Conservation (phyloP, 2,113 vertebrate genomes). For the Anhinga rufa region DNA sequence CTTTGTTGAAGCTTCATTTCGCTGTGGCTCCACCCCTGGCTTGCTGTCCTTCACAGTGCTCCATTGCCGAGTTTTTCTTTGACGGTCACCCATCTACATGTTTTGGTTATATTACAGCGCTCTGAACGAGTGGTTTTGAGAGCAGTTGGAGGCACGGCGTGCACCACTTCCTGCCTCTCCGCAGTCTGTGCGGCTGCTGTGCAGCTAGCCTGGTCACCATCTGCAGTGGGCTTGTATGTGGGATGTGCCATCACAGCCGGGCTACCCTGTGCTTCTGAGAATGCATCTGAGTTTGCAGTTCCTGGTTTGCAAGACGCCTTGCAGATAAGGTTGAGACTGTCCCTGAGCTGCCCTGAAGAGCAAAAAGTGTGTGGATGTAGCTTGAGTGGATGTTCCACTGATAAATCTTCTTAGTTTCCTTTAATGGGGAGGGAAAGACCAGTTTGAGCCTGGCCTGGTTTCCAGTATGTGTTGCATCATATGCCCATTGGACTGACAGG, state of each 20-base stretch:
- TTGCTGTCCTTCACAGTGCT: background rate
- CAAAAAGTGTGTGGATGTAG: background rate
- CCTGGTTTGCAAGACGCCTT: background rate
- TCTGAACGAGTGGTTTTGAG: conserved; percentile 3
- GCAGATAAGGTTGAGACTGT: background rate
- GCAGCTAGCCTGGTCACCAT: conserved; percentile 18
- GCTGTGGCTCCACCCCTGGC: background rate
- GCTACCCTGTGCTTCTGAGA: background rate
- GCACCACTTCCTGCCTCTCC: conserved; percentile 51
- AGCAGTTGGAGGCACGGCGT: conserved; percentile 22
- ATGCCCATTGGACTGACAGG: background rate
- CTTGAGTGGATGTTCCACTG: background rate
- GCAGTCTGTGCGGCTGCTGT: background rate
- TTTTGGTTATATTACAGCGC: background rate
- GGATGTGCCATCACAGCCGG: background rate
- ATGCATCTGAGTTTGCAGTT: background rate
- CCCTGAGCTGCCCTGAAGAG: background rate
- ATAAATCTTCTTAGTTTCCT: background rate
- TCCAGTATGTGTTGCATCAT: background rate
- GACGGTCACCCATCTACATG: background rate
- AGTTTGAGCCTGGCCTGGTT: background rate
- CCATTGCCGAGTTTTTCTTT: background rate
- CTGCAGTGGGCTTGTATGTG: background rate
- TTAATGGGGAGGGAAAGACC: background rate
- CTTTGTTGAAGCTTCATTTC: background rate